A percentile compares a stretch with the other conserved stretches of the same genome.
These are phyloP conservation scores for Chloroceryle aenea DNA, from an alignment of 2,113 vertebrate species.

Conservation along the genomic window DNA sequence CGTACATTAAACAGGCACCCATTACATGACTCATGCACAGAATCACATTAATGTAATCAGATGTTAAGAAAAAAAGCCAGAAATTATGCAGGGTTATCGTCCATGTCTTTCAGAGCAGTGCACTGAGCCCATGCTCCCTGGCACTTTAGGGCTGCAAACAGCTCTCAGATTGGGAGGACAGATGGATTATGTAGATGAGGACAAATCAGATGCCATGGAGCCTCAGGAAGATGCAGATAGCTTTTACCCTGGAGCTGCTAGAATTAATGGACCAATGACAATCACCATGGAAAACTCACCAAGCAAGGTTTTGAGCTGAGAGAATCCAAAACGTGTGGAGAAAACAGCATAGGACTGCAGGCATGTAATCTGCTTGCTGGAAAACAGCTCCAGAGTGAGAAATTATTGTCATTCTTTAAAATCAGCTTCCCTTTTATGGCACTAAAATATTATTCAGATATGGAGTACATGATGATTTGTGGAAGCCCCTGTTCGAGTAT, in stretches of 20 bases:
- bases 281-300: not conserved
- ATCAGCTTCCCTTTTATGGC: not conserved
- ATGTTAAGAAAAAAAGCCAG: not conserved
- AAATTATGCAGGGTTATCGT: not conserved
- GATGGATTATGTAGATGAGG: slow-evolving; percentile 62
- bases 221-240: not conserved
- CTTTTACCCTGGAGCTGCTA: slow-evolving; percentile 36
- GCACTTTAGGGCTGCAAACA: not conserved
- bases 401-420: not conserved
- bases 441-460: not conserved
- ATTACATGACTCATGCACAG: slow-evolving; percentile 1
- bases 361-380: not conserved
- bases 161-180: not conserved
- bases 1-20: not conserved
- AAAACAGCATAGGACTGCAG: not conserved
- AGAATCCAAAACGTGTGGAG: not conserved
- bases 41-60: slow-evolving; percentile 21
- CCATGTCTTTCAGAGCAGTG: not conserved
- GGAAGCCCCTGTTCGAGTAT: not conserved
- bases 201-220: not conserved
- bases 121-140: not conserved
- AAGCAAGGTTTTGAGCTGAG: not conserved
- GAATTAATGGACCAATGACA: slow-evolving; percentile 33
- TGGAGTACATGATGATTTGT: not conserved
- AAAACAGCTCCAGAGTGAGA: not conserved